Base-by-base conservation (phyloP, 2,113 vertebrate genomes). In the Erythrocebus patas region DNA sequence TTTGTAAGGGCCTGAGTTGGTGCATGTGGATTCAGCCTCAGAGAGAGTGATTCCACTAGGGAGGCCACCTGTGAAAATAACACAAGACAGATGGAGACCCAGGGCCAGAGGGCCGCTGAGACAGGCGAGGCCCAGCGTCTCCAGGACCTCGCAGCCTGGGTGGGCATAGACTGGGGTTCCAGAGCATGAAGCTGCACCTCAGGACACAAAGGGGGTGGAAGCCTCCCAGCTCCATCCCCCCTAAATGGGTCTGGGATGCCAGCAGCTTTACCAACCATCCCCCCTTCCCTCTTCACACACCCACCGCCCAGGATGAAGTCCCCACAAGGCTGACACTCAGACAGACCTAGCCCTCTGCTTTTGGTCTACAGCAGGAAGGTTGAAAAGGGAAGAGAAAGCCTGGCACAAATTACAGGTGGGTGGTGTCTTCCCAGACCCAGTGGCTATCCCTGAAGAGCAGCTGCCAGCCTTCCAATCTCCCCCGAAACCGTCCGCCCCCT, bases 381-480 rank as follows among this genome's bases (percentile, higher is more conserved):
- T 10, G 70, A 32, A 7, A 35, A 81, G 52, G 50, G 14, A 8
- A 35, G 18, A 10, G 16, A 10, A 25, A 35, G 35, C 35, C 45
- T 82, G 35, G 75, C 1, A 0, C 11, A n/a, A 22, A 68, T 30
- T 82, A 66, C 72, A 91, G 81, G 45, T n/a, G 48, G 5, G 23
- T 22, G 83, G 61, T 38, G 6, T 93, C 96, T 85, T 50, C 76
- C 88, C 79, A 73, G 79, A 23, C 70, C 4, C 27, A 5, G 91
- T 22, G 6, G 84, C 61, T 3, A 55, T 55, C 76, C 70, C 84
- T 3, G 11, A 3, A 25, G 12, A 1, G 59, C 6, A 6, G 72
- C 80, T 81, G 92, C 97, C 72, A 66, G 76, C 43, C 86, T 72
- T 76, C 57, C 79, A n/a, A 16, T 22, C 23, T 22, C 43, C 68